Conservation (phyloP, 1,140 invertebrate genomes). For the Pristionchus pacificus region DNA sequence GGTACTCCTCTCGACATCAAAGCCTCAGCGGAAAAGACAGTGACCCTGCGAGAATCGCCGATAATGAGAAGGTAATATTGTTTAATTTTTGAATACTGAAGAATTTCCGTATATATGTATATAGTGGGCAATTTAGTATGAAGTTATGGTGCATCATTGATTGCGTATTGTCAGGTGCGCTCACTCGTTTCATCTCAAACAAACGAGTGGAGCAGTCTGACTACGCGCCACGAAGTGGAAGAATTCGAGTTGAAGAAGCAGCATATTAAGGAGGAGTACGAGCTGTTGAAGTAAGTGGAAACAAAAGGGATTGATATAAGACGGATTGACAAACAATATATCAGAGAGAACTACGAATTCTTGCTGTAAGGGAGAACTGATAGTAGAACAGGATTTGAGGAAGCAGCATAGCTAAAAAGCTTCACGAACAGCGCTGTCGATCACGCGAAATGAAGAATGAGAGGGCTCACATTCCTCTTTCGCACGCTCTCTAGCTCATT, state of each 20-base stretch:
- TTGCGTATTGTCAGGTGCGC: constrained; percentile 35
- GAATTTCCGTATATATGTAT: background rate
- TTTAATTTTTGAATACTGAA: background rate
- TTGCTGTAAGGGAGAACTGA: too few relatives aligned
- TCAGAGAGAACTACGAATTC: too few relatives aligned
- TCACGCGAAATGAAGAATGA: too few relatives aligned
- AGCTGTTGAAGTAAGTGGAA: constrained; percentile 75
- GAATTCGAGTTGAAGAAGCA: constrained; percentile 47
- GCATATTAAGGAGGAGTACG: constrained; percentile 74
- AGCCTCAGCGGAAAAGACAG: background rate
- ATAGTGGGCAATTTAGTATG: too few relatives aligned
- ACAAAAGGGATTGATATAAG: too few relatives aligned
- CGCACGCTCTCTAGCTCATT: too few relatives aligned
- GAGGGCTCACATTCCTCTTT: too few relatives aligned
- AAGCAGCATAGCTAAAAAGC: too few relatives aligned
- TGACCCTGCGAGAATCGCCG: background rate
- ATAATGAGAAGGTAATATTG: background rate
- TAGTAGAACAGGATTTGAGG: too few relatives aligned
- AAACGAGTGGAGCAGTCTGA: constrained; percentile 84
- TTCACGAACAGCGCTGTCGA: too few relatives aligned
- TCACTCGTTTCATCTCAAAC: constrained; percentile 80
- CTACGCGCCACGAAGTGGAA: constrained; percentile 72
- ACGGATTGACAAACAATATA: too few relatives aligned
- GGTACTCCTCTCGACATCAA: background rate
- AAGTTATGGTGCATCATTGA: background rate